These are phyloP conservation scores for Zootermopsis nevadensis DNA, from an alignment of 2,888 invertebrate species.

Conservation along the genomic window DNA sequence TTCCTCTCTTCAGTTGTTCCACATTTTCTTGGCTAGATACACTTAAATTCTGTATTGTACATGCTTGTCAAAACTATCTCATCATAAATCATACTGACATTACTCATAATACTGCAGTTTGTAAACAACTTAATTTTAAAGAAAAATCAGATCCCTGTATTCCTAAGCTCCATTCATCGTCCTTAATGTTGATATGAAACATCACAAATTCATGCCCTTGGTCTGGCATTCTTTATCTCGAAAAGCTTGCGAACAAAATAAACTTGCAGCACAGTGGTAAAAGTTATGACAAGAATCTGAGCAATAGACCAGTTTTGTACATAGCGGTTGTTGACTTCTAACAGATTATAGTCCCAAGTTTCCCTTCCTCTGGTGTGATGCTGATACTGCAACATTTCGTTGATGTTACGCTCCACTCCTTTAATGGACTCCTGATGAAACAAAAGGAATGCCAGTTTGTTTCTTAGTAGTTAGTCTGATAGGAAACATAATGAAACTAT, in stretches of 20 bases:
- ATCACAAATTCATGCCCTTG: constrained; percentile 23
- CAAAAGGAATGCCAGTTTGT: neutral
- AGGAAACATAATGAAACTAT: too few relatives aligned
- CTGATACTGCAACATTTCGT: constrained; percentile 86
- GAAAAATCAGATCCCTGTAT: neutral
- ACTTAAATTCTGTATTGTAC: neutral
- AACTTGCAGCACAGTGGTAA: constrained; percentile 83
- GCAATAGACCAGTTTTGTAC: constrained; percentile 90
- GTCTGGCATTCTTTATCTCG: constrained; percentile 71
- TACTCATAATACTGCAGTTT: neutral
- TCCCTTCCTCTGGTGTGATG: constrained; percentile 84
- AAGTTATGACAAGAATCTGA: constrained; percentile 85
- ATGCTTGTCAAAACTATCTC: neutral
- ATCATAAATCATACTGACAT: neutral
- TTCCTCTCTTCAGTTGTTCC: neutral
- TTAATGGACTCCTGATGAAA: constrained; percentile 75
- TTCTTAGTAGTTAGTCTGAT: too few relatives aligned
- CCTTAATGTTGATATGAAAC: neutral
- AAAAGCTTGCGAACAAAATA: constrained; percentile 92
- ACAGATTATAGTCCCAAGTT: constrained; percentile 83
- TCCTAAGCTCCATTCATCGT: neutral
- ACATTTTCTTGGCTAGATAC: neutral
- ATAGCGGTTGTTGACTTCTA: constrained; percentile 85
- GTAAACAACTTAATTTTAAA: too few relatives aligned
- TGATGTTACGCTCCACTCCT: constrained; percentile 85